Evolutionary conservation across 2,888 invertebrate species (phyloP).

Genomic region (Copidosoma aretas): DNA sequence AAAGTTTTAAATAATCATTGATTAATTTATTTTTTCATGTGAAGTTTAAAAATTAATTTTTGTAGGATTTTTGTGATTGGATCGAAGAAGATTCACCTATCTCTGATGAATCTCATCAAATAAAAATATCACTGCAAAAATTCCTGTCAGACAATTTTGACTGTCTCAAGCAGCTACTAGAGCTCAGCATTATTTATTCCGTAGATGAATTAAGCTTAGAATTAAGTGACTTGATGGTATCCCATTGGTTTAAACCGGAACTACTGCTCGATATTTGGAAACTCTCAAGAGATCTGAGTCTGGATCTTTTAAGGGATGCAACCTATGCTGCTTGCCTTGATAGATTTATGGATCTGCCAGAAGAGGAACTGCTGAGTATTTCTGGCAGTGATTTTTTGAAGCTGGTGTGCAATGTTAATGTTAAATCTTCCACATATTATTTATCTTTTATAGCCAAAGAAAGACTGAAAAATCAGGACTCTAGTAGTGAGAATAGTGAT

Average conservation of each 20-base stretch:
- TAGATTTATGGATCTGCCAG: conserved; percentile 48
- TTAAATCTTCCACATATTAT: conserved; percentile 38
- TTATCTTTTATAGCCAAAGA: conserved; percentile 32
- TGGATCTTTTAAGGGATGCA: conserved; percentile 42
- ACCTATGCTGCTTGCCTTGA: conserved; percentile 48
- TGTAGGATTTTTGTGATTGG: conserved; percentile 54
- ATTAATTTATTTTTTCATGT: not conserved
- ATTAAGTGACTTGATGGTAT: conserved; percentile 47
- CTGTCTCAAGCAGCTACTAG: conserved; percentile 48
- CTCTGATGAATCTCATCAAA: conserved; percentile 37
- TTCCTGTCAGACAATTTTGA: conserved; percentile 41
- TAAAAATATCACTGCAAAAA: conserved; percentile 46
- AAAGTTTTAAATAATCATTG: too few species aligned
- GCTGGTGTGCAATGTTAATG: conserved; percentile 48
- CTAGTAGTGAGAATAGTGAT: conserved; percentile 9
- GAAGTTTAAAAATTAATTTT: conserved; percentile 24
- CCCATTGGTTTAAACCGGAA: conserved; percentile 46
- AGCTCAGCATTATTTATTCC: conserved; percentile 50
- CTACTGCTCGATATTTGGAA: conserved; percentile 50
- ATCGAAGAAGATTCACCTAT: conserved; percentile 42
- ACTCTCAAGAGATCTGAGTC: conserved; percentile 47
- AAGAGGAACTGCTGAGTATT: conserved; percentile 38
- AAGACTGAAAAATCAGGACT: conserved; percentile 40
- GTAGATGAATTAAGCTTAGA: conserved; percentile 49
- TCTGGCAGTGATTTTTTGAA: conserved; percentile 43